phyloP scores from a whole-genome alignment of 2,888 invertebrate genomes.

The Chrysolina oricalcia region DNA sequence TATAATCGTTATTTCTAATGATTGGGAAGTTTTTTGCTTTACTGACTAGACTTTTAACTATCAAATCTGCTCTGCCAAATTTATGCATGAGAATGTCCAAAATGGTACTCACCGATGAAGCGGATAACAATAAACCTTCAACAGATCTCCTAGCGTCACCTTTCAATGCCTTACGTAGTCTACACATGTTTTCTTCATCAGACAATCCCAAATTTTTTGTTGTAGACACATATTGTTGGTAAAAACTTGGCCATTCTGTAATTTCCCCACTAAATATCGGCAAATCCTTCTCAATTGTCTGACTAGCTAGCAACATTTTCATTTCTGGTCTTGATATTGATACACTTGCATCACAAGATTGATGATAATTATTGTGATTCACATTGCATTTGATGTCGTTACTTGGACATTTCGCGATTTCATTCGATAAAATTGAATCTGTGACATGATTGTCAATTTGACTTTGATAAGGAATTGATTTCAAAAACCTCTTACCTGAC shows the following conservation, averaged over 20 bases:
- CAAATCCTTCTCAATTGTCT: background rate
- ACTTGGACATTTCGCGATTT: no score
- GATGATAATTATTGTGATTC: no score
- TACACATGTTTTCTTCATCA: background rate
- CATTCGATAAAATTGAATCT: no score
- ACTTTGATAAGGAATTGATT: background rate
- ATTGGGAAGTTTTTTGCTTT: background rate
- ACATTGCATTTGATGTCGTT: no score
- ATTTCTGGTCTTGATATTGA: background rate
- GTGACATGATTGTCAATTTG: no score
- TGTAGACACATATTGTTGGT: background rate
- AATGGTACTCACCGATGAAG: slow-evolving; percentile 3
- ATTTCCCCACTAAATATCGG: background rate
- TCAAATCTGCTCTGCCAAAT: background rate
- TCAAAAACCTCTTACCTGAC: no score
- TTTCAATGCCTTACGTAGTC: background rate
- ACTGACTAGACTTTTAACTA: background rate
- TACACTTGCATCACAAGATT: no score
- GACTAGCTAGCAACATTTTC: background rate
- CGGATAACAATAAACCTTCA: background rate
- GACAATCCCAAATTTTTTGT: background rate
- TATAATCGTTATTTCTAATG: background rate
- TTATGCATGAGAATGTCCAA: background rate
- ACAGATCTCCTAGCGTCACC: background rate
- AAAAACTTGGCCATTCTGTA: background rate